Evolutionary conservation across 1,140 invertebrate species (phyloP).

Genomic region (Drosophila santomea): DNA sequence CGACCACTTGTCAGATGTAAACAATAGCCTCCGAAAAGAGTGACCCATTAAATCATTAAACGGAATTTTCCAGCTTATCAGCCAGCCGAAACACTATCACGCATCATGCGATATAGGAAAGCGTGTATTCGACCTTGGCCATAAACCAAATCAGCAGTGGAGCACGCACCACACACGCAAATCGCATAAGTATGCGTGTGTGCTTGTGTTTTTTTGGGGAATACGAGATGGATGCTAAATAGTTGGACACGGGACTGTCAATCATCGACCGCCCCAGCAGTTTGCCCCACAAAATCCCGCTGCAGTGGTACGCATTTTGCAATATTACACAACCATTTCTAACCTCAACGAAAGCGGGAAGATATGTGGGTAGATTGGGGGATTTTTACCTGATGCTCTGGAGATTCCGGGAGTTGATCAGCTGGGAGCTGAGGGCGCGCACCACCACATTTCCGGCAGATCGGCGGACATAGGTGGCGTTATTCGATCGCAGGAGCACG

Average conservation of each 20-base stretch:
- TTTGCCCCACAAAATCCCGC: constrained; percentile 1
- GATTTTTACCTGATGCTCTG: constrained; percentile 61
- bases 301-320: constrained; percentile 61
- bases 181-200: background rate
- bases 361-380: background rate
- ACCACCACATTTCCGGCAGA: constrained; percentile 43
- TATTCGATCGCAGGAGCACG: constrained; percentile 42
- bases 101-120: constrained; percentile 56
- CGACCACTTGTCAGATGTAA: constrained; percentile 52
- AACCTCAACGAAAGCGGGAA: constrained; percentile 62
- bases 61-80: constrained; percentile 60
- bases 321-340: constrained; percentile 83
- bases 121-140: constrained; percentile 49
- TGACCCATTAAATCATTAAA: constrained; percentile 13
- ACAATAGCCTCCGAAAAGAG: constrained; percentile 36
- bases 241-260: constrained; percentile 30
- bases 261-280: constrained; percentile 14
- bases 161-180: constrained; percentile 43
- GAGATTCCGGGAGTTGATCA: constrained; percentile 46
- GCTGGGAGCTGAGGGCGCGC: constrained; percentile 61
- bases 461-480: constrained; percentile 28
- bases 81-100: constrained; percentile 48
- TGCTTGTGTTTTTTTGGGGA: background rate
- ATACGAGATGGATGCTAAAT: constrained; percentile 35
- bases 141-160: constrained; percentile 39